These are phyloP conservation scores for Phalloptychus januarius DNA, from an alignment of 2,797 vertebrate species.

Conservation along the genomic window DNA sequence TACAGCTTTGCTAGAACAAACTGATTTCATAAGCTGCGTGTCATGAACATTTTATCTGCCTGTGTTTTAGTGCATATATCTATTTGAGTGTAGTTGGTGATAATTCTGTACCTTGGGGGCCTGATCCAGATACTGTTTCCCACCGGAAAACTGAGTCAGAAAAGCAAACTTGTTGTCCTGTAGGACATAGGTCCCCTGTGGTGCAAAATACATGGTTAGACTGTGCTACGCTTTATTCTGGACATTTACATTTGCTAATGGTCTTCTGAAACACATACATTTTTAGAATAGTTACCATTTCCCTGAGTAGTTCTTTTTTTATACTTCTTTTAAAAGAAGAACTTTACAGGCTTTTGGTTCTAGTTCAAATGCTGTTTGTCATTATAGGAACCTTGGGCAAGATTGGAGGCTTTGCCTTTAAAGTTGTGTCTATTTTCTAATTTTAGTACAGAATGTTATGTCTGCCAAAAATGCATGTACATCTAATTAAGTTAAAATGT, in stretches of 20 bases:
- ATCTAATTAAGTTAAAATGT: no score
- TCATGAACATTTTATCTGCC: neutral
- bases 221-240: neutral
- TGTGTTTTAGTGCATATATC: neutral
- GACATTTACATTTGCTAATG: neutral
- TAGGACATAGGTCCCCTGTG: constrained; percentile 87
- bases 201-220: constrained; percentile 19
- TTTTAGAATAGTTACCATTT: neutral
- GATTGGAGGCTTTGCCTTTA: neutral
- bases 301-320: neutral
- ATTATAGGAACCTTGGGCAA: neutral
- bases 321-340: neutral
- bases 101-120: constrained; percentile 83
- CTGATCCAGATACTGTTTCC: constrained; percentile 87
- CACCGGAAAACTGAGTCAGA: constrained; percentile 82
- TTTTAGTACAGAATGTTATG: no score
- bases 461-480: no score
- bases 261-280: neutral
- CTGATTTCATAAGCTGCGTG: neutral
- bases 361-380: neutral
- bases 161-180: constrained; percentile 88
- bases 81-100: neutral
- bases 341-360: neutral
- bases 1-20: neutral
- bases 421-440: no score